Evolutionary conservation across 2,797 vertebrate species (phyloP).

Genomic region (Morus bassanus): DNA sequence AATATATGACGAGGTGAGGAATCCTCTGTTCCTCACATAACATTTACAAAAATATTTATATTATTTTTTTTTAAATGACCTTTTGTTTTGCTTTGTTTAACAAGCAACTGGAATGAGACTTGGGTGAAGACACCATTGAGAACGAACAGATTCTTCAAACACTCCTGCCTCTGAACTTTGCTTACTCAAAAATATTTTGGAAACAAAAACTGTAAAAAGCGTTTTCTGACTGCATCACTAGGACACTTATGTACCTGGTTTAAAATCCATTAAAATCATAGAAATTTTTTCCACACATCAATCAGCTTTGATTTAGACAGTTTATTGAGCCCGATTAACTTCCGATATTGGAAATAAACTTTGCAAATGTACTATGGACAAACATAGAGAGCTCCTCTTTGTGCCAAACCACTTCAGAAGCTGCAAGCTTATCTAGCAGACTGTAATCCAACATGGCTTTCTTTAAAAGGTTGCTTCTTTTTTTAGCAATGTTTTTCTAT

Average conservation of each 20-base stretch:
- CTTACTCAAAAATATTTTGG: constrained; percentile 39
- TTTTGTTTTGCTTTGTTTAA: constrained; percentile 59
- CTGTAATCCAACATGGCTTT: neutral
- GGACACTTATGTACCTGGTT: neutral
- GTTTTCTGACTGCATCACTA: neutral
- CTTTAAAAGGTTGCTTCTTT: neutral
- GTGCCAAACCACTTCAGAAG: neutral
- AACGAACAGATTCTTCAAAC: constrained; percentile 54
- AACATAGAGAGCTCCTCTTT: neutral
- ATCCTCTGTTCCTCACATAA: constrained; percentile 45
- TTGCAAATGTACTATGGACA: neutral
- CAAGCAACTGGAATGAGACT: constrained; percentile 52
- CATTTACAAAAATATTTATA: constrained; percentile 1
- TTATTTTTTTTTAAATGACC: constrained; percentile 9
- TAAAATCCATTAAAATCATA: neutral
- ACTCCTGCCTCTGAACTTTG: constrained; percentile 21
- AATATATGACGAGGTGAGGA: constrained; percentile 24
- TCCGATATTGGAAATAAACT: neutral
- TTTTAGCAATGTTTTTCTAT: neutral
- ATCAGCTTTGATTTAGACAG: neutral
- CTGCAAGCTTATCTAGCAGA: neutral
- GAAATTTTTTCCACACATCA: neutral
- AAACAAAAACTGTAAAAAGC: constrained; percentile 48
- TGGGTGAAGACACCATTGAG: constrained; percentile 56
- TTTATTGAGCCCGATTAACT: neutral